These are phyloP conservation scores for Drosophila buzzatii DNA, from an alignment of 2,888 invertebrate genomes.

Conservation along the genomic window DNA sequence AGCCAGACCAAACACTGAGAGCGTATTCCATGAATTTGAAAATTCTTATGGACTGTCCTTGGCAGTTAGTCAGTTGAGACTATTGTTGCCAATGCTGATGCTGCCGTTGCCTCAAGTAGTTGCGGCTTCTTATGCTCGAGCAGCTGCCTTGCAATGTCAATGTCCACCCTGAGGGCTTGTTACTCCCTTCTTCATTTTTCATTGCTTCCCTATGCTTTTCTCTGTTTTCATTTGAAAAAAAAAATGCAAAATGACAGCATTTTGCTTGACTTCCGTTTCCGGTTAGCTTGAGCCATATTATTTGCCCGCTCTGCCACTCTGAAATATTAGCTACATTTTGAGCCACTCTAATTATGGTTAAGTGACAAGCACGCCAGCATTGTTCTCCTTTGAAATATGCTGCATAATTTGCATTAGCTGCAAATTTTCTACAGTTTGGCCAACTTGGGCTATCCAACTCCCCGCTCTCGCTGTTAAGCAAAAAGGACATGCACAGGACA, in stretches of 20 bases:
- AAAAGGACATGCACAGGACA: slow-evolving; percentile 29
- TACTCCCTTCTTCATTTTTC: slow-evolving; percentile 3
- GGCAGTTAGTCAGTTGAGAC: slow-evolving; percentile 34
- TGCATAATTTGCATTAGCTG: slow-evolving; percentile 63
- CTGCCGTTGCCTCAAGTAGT: slow-evolving; percentile 48
- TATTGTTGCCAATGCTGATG: slow-evolving; percentile 44
- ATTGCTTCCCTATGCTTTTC: background rate
- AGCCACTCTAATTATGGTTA: slow-evolving; percentile 65
- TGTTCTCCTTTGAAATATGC: slow-evolving; percentile 41
- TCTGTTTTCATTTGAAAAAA: slow-evolving; percentile 44
- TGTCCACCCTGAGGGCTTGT: slow-evolving; percentile 47
- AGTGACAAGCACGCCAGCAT: slow-evolving; percentile 34
- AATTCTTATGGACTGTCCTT: slow-evolving; percentile 56
- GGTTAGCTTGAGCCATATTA: slow-evolving; percentile 55
- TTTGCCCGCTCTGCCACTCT: slow-evolving; percentile 47
- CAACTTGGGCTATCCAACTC: slow-evolving; percentile 3
- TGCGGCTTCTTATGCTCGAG: slow-evolving; percentile 43
- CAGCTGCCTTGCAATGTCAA: slow-evolving; percentile 62
- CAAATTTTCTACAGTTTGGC: slow-evolving; percentile 42
- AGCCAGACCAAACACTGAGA: slow-evolving; percentile 13
- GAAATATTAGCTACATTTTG: slow-evolving; percentile 60
- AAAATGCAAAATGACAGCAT: slow-evolving; percentile 73
- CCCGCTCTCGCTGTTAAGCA: background rate
- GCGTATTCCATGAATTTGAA: slow-evolving; percentile 61
- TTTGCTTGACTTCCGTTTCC: slow-evolving; percentile 75